Conservation (phyloP, 2,797 vertebrate species). For the Podarcis lilfordi region DNA sequence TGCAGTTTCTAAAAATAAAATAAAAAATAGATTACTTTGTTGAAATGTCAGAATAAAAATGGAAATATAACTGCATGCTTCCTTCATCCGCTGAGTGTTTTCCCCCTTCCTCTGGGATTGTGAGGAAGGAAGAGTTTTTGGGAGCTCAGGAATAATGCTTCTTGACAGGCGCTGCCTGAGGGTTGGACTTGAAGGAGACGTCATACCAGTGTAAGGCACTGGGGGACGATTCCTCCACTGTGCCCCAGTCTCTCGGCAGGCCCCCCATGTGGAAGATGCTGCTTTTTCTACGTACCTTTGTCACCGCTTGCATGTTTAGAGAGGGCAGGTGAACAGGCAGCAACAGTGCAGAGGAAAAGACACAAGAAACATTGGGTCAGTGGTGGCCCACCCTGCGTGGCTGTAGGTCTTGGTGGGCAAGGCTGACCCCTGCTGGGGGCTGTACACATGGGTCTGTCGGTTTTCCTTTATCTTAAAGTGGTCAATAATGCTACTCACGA, state of each 20-base stretch:
- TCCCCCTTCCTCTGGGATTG: slow-evolving; percentile 19
- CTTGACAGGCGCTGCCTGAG: not conserved
- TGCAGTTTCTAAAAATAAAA: not conserved
- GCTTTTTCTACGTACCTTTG: too few species aligned
- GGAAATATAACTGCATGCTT: slow-evolving; percentile 8
- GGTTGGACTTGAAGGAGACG: not conserved
- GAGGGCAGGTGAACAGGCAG: too few species aligned
- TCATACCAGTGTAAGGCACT: not conserved
- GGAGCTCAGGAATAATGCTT: not conserved
- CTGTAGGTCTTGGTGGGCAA: not conserved
- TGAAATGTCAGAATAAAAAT: slow-evolving; percentile 52
- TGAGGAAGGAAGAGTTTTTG: slow-evolving; percentile 9
- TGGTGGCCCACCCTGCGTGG: too few species aligned
- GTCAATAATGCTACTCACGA: too few species aligned
- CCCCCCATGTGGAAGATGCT: not conserved
- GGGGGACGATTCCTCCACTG: not conserved
- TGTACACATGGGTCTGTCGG: not conserved
- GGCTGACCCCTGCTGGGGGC: not conserved
- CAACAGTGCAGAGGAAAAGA: not conserved
- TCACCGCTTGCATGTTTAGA: too few species aligned
- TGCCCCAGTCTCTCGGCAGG: not conserved
- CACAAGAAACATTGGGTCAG: not conserved
- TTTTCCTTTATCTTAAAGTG: too few species aligned
- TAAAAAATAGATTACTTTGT: slow-evolving; percentile 35
- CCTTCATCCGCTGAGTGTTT: slow-evolving; percentile 21